Conservation (phyloP, 2,113 vertebrate species). For the Sorex fumeus region DNA sequence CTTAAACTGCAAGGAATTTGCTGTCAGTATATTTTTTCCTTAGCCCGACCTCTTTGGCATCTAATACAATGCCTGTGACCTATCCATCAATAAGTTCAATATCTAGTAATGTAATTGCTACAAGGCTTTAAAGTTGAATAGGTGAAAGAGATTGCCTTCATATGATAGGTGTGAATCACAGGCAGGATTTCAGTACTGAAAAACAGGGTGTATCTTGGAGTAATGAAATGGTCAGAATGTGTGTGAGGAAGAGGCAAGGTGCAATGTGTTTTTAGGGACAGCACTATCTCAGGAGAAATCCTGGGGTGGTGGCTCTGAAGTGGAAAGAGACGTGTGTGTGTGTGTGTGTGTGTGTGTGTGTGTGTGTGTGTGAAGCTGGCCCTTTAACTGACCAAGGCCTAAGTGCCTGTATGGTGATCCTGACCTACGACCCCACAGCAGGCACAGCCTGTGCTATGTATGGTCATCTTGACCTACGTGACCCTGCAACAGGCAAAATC, state of each 20-base stretch:
- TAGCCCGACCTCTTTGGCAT: background rate
- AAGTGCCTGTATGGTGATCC: no score
- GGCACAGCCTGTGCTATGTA: no score
- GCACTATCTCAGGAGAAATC: background rate
- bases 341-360: background rate
- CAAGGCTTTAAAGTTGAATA: conserved; percentile 10
- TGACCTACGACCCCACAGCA: no score
- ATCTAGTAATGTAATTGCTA: background rate
- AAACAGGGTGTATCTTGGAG: background rate
- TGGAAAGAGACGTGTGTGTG: background rate
- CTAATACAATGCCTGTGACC: background rate
- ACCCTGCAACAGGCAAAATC: no score
- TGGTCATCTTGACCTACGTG: no score
- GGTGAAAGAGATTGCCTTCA: background rate
- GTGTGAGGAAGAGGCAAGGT: background rate
- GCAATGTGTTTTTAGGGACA: conserved; percentile 1
- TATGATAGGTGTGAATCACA: background rate
- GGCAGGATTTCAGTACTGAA: background rate
- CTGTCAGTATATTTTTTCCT: background rate
- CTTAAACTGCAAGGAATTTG: background rate
- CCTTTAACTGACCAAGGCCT: no score
- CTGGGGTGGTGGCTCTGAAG: background rate
- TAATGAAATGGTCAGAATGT: background rate
- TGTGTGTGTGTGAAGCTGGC: no score
- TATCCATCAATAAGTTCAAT: background rate